These are phyloP conservation scores for Pipistrellus kuhlii DNA, from an alignment of 2,797 vertebrate genomes.

Conservation along the genomic window DNA sequence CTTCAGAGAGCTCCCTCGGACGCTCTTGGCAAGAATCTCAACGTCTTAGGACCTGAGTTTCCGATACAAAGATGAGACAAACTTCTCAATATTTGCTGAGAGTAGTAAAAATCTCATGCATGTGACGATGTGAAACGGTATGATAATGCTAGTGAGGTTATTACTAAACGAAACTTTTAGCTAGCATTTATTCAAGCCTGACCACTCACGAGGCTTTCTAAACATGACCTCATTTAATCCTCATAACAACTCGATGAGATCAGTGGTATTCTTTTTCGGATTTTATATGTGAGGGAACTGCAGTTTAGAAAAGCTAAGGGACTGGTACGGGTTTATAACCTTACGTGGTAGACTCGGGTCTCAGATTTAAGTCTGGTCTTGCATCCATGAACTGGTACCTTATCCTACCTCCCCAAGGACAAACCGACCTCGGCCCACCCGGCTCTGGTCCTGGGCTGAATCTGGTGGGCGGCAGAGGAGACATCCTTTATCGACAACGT, in stretches of 20 bases:
- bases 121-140: background rate
- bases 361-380: background rate
- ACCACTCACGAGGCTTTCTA: background rate
- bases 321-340: background rate
- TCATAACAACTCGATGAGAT: background rate
- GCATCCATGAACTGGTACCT: background rate
- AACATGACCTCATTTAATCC: background rate
- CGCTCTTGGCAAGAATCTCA: background rate
- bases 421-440: background rate
- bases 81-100: background rate
- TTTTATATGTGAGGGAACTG: background rate
- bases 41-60: background rate
- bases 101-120: background rate
- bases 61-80: background rate
- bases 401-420: background rate
- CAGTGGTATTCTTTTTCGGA: background rate
- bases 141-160: background rate
- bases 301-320: conserved; percentile 30
- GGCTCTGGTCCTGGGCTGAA: background rate
- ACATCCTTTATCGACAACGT: background rate
- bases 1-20: background rate
- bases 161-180: background rate
- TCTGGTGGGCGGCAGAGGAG: background rate
- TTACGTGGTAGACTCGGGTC: background rate
- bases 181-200: background rate